Evolutionary conservation across 2,888 invertebrate species (phyloP).

Genomic region (Hyposoter dolosus): DNA sequence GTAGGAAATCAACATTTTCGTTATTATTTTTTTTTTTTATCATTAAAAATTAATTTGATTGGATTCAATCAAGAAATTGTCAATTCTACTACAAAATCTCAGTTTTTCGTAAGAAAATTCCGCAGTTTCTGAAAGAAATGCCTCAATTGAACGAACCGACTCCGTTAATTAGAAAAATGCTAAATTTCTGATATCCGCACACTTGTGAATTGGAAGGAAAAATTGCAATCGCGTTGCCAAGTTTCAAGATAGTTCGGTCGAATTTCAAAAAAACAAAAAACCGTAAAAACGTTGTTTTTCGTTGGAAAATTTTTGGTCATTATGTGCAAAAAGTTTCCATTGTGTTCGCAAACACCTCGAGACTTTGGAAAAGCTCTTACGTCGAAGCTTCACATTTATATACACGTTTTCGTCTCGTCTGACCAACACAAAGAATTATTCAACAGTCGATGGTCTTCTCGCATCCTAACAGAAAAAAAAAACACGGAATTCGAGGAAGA

Average conservation of each 20-base stretch:
- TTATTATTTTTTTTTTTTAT: neutral
- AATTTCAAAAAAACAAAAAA: too few species aligned
- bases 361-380: neutral
- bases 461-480: constrained; percentile 30
- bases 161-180: too few species aligned
- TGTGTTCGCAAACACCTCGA: neutral
- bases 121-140: too few species aligned
- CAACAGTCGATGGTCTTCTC: constrained; percentile 59
- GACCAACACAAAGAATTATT: constrained; percentile 72
- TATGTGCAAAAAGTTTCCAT: neutral
- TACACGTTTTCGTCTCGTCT: constrained; percentile 27
- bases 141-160: too few species aligned
- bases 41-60: neutral
- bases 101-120: too few species aligned
- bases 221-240: too few species aligned
- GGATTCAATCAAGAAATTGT: neutral
- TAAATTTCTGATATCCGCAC: too few species aligned
- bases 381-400: neutral
- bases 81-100: neutral
- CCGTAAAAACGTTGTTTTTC: neutral
- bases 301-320: neutral
- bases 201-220: too few species aligned
- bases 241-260: too few species aligned
- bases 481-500: constrained; percentile 39
- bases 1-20: neutral